Base-by-base conservation (phyloP, 2,888 invertebrate species). In the Heliconius erato region DNA sequence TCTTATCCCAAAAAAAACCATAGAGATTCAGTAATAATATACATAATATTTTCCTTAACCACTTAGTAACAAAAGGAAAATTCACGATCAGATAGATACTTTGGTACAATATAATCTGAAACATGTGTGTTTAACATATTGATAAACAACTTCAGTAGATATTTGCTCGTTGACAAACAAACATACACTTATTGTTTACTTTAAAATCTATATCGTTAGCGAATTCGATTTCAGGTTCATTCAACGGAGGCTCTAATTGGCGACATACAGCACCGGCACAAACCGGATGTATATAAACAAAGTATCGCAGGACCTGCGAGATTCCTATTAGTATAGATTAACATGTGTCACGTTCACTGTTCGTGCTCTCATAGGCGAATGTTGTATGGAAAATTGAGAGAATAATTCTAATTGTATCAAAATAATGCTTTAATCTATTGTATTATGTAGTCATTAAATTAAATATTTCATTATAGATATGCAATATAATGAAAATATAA, bases 241-340 rank as follows among this genome's bases (percentile, higher is more conserved):
- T 69, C 40, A 49, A 71, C 68, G 67, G 65, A 80, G 40, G 59
- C 26, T 68, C 82, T 84, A 84, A 84, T 82, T 79, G 72, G 44
- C 77, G 26, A 74, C 28, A 44, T 71, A 59, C 63, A 72, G 35
- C 11, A n/a, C 81, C 74, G 63, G 80, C 67, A 67, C 44, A n/a
- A 83, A 80, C 81, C 80, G 79, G 84, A 79, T 83, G 63, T 44
- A 40, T 28, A 71, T 59, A 82, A 74, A 84, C 79, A 80, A 28
- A 44, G 77, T 81, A 83, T 79, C 79, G 81, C 83, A 83, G 81
- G 81, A 74, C 69, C 79, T 35, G 72, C 67, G 81, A 35, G 79
- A 72, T 81, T 79, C 79, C 80, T 81, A 79, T 84, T 84, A 84
- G 81, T 81, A 79, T 83, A 79, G 79, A 84, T 84, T 83, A 83